Base-by-base conservation (phyloP, 2,888 invertebrate species). In the Diaprepes abbreviatus region DNA sequence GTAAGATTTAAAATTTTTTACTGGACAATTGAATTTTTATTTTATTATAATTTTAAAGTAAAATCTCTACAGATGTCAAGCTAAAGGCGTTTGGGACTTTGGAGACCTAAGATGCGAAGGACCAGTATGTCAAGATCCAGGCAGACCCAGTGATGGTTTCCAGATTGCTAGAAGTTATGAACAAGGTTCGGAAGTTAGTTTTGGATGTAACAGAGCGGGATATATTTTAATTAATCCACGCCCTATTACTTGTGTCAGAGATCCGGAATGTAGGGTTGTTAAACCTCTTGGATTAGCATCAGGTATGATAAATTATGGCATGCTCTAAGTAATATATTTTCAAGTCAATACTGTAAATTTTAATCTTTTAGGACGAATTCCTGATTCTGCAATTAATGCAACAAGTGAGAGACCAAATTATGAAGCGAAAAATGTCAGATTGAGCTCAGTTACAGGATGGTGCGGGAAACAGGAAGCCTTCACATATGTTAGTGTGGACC, bases 401-500 rank as follows among this genome's bases (percentile, higher is more conserved):
- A 97, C 97, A 0, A 96, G 96, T 9, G 96, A 96, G 85, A 60
- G 95, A 79, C 94, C 95, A 19, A 96, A 96, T 80, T 96, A 96
- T 81, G 95, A 96, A 87, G 95, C 95, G 0, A 91, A 87, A 81
- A 95, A 96, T 80, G 91, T 96, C 9, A 88, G 96, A 28, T 85
- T 97, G 33, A 96, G 95, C 81, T 96, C 96, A 0, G 96, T 95
- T 2, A 96, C 96, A 48, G 96, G 96, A 14, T 97, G 96, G 96
- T 96, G 96, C 84, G 95, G 95, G n/a, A 96, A 96, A 79, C 94
- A 95, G 85, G 97, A 97, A 85, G 94, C 96, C 0, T 97, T 97
- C 80, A 97, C 97, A 0, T 97, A 97, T 79, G 94, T 97, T 5
- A 96, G 95, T 79, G 96, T 98, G 0, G 97, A 98, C 84, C 88